A percentile compares a stretch with the other conserved stretches of the same genome.
These are phyloP conservation scores for Tetrax tetrax DNA, from an alignment of 2,113 vertebrate species.

Conservation along the genomic window DNA sequence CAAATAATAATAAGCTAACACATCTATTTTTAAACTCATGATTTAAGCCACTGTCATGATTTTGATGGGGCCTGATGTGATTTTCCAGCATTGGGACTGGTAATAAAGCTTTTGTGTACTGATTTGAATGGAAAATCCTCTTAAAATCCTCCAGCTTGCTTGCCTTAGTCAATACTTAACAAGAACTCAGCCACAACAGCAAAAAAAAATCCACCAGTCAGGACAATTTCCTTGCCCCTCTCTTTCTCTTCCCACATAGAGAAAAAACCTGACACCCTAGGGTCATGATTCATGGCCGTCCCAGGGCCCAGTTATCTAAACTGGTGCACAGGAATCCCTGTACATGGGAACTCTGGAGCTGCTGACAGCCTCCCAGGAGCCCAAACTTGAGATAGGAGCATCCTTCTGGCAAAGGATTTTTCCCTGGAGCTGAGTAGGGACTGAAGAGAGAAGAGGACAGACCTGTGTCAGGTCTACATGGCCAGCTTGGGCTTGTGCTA, in stretches of 20 bases:
- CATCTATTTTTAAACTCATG: conserved; percentile 25
- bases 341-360: not conserved
- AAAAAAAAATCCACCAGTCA: conserved; percentile 22
- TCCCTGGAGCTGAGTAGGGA: not conserved
- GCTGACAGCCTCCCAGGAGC: not conserved
- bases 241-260: not conserved
- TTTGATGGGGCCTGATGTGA: conserved; percentile 23
- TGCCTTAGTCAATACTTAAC: conserved; percentile 19
- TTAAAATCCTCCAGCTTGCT: conserved; percentile 24
- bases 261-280: not conserved
- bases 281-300: not conserved
- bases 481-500: not conserved
- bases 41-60: conserved; percentile 47
- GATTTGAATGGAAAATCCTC: conserved; percentile 54
- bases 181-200: not conserved
- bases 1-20: conserved; percentile 44
- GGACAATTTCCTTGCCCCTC: not conserved
- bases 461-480: not conserved
- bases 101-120: conserved; percentile 43
- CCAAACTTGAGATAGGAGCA: not conserved
- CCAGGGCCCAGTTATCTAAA: not conserved
- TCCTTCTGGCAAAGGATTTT: not conserved
- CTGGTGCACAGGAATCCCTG: not conserved
- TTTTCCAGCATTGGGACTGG: not conserved
- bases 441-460: not conserved